Conservation (phyloP, 2,888 invertebrate species). For the Pantelozetes paolii region DNA sequence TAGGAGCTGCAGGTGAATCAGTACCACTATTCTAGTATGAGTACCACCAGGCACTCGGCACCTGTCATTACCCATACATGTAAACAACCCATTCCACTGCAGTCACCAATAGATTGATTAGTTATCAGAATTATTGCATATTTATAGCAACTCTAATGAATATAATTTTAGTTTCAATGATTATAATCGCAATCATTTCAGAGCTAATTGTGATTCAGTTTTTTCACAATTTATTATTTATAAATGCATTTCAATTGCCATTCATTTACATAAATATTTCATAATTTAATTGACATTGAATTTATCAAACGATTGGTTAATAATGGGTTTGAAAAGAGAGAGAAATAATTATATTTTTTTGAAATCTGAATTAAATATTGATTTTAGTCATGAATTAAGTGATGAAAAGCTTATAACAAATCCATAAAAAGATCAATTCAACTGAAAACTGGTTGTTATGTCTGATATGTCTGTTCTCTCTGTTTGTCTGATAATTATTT, state of each 20-base stretch:
- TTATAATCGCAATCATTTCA: slow-evolving; percentile 26
- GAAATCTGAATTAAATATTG: not conserved
- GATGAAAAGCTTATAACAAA: not conserved
- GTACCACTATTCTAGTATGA: slow-evolving; percentile 34
- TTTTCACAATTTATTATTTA: slow-evolving; percentile 20
- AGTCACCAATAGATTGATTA: slow-evolving; percentile 25
- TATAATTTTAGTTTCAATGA: slow-evolving; percentile 37
- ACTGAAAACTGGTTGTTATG: not conserved
- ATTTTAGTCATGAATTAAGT: slow-evolving; percentile 17
- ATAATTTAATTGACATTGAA: not conserved
- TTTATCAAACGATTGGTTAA: slow-evolving; percentile 9
- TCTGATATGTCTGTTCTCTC: not conserved
- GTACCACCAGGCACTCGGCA: slow-evolving; percentile 37
- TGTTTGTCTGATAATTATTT: not conserved
- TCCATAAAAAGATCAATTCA: not conserved
- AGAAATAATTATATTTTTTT: not conserved
- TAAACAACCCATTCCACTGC: slow-evolving; percentile 34
- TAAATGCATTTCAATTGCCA: slow-evolving; percentile 2
- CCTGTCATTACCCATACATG: slow-evolving; percentile 39
- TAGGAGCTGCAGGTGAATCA: slow-evolving; percentile 38
- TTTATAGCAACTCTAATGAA: slow-evolving; percentile 26
- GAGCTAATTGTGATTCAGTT: slow-evolving; percentile 28
- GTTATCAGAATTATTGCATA: slow-evolving; percentile 32
- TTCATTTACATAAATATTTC: slow-evolving; percentile 29
- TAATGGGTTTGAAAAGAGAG: not conserved